Percentiles rank a stretch among this genome's conserved stretches.
Evolutionary conservation across 1,140 invertebrate genomes (phyloP).

Genomic region (Gryon sp.): DNA sequence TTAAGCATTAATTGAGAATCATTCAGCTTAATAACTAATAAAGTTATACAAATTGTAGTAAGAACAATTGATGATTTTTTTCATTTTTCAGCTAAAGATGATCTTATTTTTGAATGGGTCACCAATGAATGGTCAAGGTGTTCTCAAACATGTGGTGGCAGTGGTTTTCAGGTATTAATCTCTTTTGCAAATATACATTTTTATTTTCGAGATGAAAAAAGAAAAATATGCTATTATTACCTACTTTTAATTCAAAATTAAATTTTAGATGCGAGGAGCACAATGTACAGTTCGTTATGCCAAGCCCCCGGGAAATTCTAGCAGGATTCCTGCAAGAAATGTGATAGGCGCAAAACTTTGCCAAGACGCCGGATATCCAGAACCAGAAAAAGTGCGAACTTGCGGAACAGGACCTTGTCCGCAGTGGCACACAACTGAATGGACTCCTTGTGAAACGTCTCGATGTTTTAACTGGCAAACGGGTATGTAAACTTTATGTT

Average conservation of each 20-base stretch:
- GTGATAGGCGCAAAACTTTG: constrained; percentile 84
- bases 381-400: constrained; percentile 83
- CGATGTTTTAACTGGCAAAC: constrained; percentile 88
- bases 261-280: constrained; percentile 83
- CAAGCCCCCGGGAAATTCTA: constrained; percentile 63
- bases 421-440: constrained; percentile 85
- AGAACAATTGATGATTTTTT: constrained; percentile 5
- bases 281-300: constrained; percentile 83
- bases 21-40: no score
- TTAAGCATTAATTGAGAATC: no score
- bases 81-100: constrained; percentile 71
- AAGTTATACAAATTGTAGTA: no score
- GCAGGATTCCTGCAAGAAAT: constrained; percentile 71
- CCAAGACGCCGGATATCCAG: constrained; percentile 84
- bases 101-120: constrained; percentile 88
- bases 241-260: neutral
- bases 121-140: constrained; percentile 92
- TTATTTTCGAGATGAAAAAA: no score
- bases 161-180: constrained; percentile 84
- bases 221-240: constrained; percentile 3
- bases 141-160: constrained; percentile 91
- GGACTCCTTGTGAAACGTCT: constrained; percentile 85
- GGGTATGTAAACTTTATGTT: no score
- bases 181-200: no score
- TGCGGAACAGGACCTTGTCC: constrained; percentile 87